Conservation (phyloP, 2,888 invertebrate species). For the Ectemnius continuus region DNA sequence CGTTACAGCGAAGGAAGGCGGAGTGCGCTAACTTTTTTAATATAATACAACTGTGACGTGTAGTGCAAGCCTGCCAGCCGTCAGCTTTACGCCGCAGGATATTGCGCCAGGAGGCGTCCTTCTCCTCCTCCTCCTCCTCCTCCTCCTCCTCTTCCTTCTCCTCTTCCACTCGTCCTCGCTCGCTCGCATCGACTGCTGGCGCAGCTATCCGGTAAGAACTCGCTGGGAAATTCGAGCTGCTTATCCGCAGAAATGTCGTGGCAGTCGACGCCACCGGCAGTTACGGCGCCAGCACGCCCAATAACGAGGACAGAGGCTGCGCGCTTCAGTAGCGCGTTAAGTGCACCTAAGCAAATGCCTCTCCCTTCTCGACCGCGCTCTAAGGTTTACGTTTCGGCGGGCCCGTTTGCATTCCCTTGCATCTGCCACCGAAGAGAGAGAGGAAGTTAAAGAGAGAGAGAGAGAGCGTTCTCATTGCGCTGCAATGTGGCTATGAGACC, state of each 20-base stretch:
- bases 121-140: neutral
- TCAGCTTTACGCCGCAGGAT: constrained; percentile 9
- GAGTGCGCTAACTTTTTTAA: constrained; percentile 6
- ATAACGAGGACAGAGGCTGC: constrained; percentile 20
- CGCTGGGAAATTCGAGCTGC: constrained; percentile 21
- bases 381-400: constrained; percentile 60
- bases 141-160: too few relatives aligned
- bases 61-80: constrained; percentile 1
- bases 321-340: constrained; percentile 51
- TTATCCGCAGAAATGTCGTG: constrained; percentile 26
- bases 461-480: neutral
- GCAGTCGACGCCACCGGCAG: constrained; percentile 7
- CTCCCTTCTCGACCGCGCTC: constrained; percentile 33
- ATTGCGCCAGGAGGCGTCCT: neutral
- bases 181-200: neutral
- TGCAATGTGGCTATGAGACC: neutral
- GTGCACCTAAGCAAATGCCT: constrained; percentile 60
- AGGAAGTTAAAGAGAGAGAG: neutral
- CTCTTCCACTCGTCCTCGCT: neutral
- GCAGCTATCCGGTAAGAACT: constrained; percentile 17
- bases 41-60: constrained; percentile 6
- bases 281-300: neutral
- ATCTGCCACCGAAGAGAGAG: constrained; percentile 48
- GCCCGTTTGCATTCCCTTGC: constrained; percentile 61
- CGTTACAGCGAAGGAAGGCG: too few relatives aligned